Evolutionary conservation across 2,888 invertebrate genomes (phyloP).

Genomic region (Synergus itoensis): DNA sequence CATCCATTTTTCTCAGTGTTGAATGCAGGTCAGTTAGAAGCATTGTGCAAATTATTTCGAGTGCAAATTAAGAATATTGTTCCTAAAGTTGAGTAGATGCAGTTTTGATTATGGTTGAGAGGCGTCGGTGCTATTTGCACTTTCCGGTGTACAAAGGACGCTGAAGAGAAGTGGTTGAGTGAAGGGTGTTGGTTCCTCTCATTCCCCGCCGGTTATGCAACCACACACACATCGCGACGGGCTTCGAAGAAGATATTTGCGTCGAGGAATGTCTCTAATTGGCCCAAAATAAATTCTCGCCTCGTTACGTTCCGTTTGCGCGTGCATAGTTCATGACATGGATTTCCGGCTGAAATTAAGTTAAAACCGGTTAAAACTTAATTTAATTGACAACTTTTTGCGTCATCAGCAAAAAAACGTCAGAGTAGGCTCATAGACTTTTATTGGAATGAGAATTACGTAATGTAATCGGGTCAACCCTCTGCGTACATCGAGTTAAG

Average conservation of each 20-base stretch:
- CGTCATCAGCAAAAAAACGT: too few relatives aligned
- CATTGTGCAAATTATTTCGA: too few relatives aligned
- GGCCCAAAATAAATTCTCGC: conserved; percentile 73
- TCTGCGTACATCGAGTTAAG: conserved; percentile 16
- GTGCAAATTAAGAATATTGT: too few relatives aligned
- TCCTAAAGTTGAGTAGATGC: too few relatives aligned
- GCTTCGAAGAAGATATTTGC: conserved; percentile 63
- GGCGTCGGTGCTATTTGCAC: not conserved
- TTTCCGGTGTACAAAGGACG: conserved; percentile 12
- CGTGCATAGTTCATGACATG: conserved; percentile 4
- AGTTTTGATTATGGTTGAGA: not conserved
- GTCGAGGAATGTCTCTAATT: conserved; percentile 73
- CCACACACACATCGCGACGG: conserved; percentile 54
- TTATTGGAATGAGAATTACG: conserved; percentile 29
- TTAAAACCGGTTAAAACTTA: too few relatives aligned
- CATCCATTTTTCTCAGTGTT: too few relatives aligned
- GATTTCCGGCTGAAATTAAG: conserved; percentile 2
- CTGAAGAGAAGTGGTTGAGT: conserved; percentile 20
- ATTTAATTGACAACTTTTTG: too few relatives aligned
- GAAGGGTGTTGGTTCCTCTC: conserved; percentile 45
- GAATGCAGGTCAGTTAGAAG: too few relatives aligned
- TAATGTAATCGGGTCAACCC: conserved; percentile 19
- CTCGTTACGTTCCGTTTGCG: conserved; percentile 21
- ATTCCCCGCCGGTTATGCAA: conserved; percentile 70
- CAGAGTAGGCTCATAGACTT: not conserved